Evolutionary conservation across 2,797 vertebrate genomes (phyloP).

Genomic region (Xiphophorus birchmanni): DNA sequence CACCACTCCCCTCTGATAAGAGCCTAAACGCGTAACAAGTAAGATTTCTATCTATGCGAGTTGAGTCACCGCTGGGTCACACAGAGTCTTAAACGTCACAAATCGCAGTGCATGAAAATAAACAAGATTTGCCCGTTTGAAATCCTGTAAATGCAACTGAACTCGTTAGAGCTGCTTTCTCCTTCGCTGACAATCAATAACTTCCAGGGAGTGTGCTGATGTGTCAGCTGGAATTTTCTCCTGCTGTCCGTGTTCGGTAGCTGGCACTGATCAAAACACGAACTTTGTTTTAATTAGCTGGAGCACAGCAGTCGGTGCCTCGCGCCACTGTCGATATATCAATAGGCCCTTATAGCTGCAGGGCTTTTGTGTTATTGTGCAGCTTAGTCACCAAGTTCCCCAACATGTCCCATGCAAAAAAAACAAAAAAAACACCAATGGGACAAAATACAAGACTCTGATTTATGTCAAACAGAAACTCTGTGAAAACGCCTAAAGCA

Average conservation of each 20-base stretch:
- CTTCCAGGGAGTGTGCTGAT: constrained; percentile 27
- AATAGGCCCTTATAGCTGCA: constrained; percentile 35
- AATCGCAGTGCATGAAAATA: background rate
- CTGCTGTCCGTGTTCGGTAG: constrained; percentile 27
- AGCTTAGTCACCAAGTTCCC: constrained; percentile 19
- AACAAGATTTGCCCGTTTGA: background rate
- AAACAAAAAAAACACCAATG: background rate
- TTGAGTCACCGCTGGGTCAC: constrained; percentile 5
- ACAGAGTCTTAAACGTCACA: background rate
- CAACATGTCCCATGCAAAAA: constrained; percentile 7
- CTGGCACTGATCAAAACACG: constrained; percentile 20
- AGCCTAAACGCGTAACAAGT: constrained; percentile 17
- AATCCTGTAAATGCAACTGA: constrained; percentile 26
- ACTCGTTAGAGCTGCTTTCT: constrained; percentile 28
- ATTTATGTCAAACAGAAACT: constrained; percentile 20
- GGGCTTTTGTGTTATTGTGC: constrained; percentile 28
- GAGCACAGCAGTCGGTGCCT: constrained; percentile 38
- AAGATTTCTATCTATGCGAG: constrained; percentile 19
- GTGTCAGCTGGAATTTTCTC: constrained; percentile 18
- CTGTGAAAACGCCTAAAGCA: constrained; percentile 26
- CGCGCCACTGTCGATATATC: constrained; percentile 28
- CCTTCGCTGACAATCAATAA: constrained; percentile 29
- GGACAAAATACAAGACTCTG: constrained; percentile 17
- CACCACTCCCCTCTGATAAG: constrained; percentile 57
- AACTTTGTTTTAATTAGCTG: constrained; percentile 50